A percentile compares a stretch with the other conserved stretches of the same genome.
These are phyloP conservation scores for Okamejei kenojei DNA, from an alignment of 2,797 vertebrate species.

Conservation along the genomic window DNA sequence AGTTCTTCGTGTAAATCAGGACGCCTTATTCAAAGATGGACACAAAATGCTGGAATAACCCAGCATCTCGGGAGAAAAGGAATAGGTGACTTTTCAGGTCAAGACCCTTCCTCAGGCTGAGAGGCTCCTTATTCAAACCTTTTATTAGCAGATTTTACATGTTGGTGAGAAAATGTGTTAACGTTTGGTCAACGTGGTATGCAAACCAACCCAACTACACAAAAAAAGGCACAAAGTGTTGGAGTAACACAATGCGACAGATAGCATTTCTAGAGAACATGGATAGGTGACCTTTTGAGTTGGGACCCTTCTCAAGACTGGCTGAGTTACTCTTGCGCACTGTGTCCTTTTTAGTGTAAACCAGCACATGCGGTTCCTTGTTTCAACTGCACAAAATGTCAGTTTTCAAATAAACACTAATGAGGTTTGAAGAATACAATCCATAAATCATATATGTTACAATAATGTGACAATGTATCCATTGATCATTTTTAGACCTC, in stretches of 20 bases:
- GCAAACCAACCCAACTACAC: background rate
- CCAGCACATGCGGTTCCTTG: too few relatives aligned
- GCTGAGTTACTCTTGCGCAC: too few relatives aligned
- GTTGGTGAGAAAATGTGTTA: background rate
- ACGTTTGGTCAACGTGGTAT: background rate
- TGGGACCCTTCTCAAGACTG: too few relatives aligned
- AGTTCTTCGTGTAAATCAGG: background rate
- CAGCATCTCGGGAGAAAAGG: too few relatives aligned
- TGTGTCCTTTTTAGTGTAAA: too few relatives aligned
- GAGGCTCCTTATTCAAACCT: background rate
- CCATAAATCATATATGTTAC: background rate
- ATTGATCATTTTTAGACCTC: background rate
- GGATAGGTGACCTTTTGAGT: too few relatives aligned
- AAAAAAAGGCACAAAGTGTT: background rate
- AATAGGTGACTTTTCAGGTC: too few relatives aligned
- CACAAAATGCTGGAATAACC: too few relatives aligned
- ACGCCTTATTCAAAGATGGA: background rate
- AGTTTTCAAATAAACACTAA: background rate
- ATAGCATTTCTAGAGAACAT: too few relatives aligned
- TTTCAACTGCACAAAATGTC: background rate
- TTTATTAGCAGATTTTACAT: background rate
- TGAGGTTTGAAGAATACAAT: background rate
- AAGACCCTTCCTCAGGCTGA: too few relatives aligned
- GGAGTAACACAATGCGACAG: too few relatives aligned
- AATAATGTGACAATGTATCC: background rate